A percentile compares a stretch with the other conserved stretches of the same genome.
Conservation (phyloP, 2,888 invertebrate genomes). For the Quadroppia sp. region DNA sequence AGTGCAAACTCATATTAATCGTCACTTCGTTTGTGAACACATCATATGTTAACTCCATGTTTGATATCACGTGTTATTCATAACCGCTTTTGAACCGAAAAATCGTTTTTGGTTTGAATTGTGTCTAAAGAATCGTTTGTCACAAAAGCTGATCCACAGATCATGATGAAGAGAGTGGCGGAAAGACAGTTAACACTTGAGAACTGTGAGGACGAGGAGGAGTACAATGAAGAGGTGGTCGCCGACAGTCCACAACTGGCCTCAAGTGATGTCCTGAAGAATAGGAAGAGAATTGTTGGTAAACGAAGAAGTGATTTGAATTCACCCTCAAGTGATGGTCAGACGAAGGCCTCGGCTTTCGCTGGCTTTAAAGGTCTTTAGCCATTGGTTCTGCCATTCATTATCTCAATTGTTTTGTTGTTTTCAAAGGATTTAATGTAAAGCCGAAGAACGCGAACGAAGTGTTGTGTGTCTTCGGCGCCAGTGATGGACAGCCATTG, state of each 20-base stretch:
- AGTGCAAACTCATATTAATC: too few relatives aligned
- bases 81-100: too few relatives aligned
- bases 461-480: neutral
- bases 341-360: neutral
- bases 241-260: constrained; percentile 41
- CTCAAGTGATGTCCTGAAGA: constrained; percentile 25
- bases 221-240: constrained; percentile 43
- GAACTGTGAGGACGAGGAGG: constrained; percentile 45
- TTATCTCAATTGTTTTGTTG: neutral
- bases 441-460: neutral
- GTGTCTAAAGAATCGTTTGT: too few relatives aligned
- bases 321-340: neutral
- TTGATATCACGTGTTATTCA: too few relatives aligned
- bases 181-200: constrained; percentile 42
- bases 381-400: neutral
- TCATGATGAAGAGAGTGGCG: constrained; percentile 27
- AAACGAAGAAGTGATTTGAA: constrained; percentile 23
- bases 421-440: too few relatives aligned
- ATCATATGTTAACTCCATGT: too few relatives aligned
- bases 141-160: too few relatives aligned
- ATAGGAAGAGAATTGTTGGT: constrained; percentile 8
- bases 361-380: constrained; percentile 31
- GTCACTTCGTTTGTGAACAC: too few relatives aligned
- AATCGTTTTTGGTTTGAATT: too few relatives aligned
- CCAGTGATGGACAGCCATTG: neutral